A percentile compares a stretch with the other conserved stretches of the same genome.
These are phyloP conservation scores for Mobula birostris DNA, from an alignment of 2,113 vertebrate species.

Conservation along the genomic window DNA sequence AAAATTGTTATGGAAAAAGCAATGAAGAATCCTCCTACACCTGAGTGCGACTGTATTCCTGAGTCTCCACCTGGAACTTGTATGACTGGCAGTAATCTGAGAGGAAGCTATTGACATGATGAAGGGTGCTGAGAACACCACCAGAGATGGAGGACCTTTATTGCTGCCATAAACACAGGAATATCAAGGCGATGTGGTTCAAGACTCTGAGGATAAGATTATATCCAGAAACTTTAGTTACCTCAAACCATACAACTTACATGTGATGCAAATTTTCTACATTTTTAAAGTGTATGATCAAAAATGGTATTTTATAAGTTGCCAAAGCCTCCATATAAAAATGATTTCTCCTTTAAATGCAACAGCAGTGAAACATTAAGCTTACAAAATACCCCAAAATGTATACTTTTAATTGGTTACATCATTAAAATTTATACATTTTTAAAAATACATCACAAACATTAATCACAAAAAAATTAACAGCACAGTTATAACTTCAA, in stretches of 20 bases:
- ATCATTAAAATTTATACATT: constrained; percentile 26
- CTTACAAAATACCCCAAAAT: constrained; percentile 24
- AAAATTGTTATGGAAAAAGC: too few species aligned
- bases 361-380: background rate
- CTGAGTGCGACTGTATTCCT: too few species aligned
- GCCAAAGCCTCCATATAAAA: background rate
- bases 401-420: constrained; percentile 32
- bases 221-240: background rate
- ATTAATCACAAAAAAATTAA: constrained; percentile 33
- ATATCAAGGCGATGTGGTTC: too few species aligned
- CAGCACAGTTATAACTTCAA: constrained; percentile 15
- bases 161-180: too few species aligned
- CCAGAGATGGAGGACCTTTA: too few species aligned
- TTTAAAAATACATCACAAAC: constrained; percentile 36
- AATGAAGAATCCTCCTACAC: too few species aligned
- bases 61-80: too few species aligned
- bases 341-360: background rate
- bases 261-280: background rate
- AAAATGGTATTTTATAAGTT: background rate
- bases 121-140: too few species aligned
- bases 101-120: too few species aligned
- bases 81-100: too few species aligned
- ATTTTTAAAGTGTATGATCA: background rate
- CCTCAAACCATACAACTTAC: background rate
- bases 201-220: background rate